Conservation (phyloP, 2,113 vertebrate species). For the Amblyopsis rosae region DNA sequence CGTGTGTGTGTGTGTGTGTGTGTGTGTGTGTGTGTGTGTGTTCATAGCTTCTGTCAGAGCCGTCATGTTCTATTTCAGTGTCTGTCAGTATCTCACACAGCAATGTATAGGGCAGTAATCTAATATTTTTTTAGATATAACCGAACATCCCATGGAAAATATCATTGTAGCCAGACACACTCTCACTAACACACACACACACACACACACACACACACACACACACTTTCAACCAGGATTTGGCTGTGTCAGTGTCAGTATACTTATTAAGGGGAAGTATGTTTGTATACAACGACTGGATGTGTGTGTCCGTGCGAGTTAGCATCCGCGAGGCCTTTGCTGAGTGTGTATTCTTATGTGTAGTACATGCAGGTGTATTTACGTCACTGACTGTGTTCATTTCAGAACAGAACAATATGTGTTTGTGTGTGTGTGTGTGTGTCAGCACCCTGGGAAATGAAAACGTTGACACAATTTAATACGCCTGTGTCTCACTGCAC, state of each 20-base stretch:
- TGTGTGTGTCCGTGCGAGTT: background rate
- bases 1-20: too few relatives aligned
- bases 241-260: constrained; percentile 20
- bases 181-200: constrained; percentile 15
- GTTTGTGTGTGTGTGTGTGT: constrained; percentile 29
- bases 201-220: constrained; percentile 20
- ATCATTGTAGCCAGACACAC: background rate
- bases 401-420: constrained; percentile 27
- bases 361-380: constrained; percentile 33
- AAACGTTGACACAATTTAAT: constrained; percentile 72
- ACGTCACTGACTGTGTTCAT: constrained; percentile 12
- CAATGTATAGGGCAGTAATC: constrained; percentile 2
- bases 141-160: background rate
- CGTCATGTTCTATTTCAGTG: background rate
- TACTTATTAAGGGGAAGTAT: constrained; percentile 19
- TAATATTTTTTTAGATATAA: background rate
- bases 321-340: background rate
- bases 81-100: background rate
- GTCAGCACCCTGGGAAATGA: constrained; percentile 62
- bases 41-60: constrained; percentile 20
- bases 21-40: constrained; percentile 42
- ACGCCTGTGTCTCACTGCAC: constrained; percentile 69
- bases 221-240: background rate
- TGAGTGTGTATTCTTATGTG: background rate
- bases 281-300: constrained; percentile 3